A percentile compares a stretch with the other conserved stretches of the same genome.
These are phyloP conservation scores for Stegostoma tigrinum DNA, from an alignment of 2,113 vertebrate genomes.

Conservation along the genomic window DNA sequence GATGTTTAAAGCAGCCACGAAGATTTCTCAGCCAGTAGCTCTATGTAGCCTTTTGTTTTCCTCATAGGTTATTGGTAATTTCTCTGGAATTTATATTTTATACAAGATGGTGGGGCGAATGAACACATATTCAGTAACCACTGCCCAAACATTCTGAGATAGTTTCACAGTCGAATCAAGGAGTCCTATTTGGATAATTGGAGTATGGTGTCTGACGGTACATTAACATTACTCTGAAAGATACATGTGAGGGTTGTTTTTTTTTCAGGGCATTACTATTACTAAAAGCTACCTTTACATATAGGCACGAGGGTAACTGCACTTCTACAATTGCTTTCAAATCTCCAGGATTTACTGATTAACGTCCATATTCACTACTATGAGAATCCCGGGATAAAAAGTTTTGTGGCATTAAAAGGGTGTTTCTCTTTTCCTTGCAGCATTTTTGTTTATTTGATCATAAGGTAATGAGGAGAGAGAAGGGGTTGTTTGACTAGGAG, in stretches of 20 bases:
- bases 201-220: not conserved
- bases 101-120: not conserved
- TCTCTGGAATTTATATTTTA: not conserved
- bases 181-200: not conserved
- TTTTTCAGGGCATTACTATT: not conserved
- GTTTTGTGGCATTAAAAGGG: not conserved
- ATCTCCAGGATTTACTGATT: not conserved
- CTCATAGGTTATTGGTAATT: not conserved
- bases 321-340: not conserved
- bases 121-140: not conserved
- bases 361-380: not conserved
- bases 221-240: not conserved
- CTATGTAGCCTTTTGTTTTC: not conserved
- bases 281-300: not conserved
- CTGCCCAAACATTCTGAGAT: not conserved
- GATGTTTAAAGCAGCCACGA: constrained; percentile 46
- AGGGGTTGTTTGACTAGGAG: not conserved
- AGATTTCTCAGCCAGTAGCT: not conserved
- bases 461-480: not conserved
- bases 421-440: not conserved
- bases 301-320: not conserved
- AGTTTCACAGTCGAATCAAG: not conserved
- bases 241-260: not conserved
- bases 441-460: not conserved
- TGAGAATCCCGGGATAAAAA: not conserved